Conservation (phyloP, 1,140 invertebrate species). For the Nylanderia fulva region DNA sequence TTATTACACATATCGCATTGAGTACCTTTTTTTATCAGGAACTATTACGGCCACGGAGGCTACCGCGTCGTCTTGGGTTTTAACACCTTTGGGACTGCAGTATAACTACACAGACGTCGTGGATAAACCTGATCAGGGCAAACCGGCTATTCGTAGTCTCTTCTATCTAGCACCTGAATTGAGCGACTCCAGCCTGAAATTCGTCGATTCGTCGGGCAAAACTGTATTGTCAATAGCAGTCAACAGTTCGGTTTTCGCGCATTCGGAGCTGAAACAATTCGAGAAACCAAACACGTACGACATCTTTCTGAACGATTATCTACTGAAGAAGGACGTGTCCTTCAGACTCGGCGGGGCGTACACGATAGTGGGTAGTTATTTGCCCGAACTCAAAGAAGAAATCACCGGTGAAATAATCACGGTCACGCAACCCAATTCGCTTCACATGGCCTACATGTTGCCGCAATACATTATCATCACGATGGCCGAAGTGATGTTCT, state of each 20-base stretch:
- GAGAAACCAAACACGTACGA: conserved; percentile 80
- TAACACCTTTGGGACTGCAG: not conserved
- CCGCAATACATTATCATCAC: conserved; percentile 96
- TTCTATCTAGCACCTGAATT: conserved; percentile 58
- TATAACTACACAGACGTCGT: conserved; percentile 60
- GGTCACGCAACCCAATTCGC: conserved; percentile 89
- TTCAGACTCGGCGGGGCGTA: conserved; percentile 88
- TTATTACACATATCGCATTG: not conserved
- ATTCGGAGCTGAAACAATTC: conserved; percentile 75
- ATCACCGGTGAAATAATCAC: conserved; percentile 74
- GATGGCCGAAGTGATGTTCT: conserved; percentile 94
- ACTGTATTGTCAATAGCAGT: not conserved
- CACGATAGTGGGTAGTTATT: conserved; percentile 82
- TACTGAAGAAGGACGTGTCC: conserved; percentile 74
- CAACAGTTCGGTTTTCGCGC: not conserved
- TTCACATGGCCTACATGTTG: conserved; percentile 94
- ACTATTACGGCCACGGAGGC: not conserved
- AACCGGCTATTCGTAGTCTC: conserved; percentile 73
- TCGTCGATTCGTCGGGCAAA: not conserved
- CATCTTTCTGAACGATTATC: conserved; percentile 77
- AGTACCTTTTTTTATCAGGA: conserved; percentile 49
- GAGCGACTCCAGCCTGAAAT: not conserved
- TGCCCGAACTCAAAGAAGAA: conserved; percentile 68
- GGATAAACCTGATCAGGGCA: conserved; percentile 71
- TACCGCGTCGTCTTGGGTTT: conserved; percentile 71